Conservation (phyloP, 2,113 vertebrate genomes). For the Lophius piscatorius region DNA sequence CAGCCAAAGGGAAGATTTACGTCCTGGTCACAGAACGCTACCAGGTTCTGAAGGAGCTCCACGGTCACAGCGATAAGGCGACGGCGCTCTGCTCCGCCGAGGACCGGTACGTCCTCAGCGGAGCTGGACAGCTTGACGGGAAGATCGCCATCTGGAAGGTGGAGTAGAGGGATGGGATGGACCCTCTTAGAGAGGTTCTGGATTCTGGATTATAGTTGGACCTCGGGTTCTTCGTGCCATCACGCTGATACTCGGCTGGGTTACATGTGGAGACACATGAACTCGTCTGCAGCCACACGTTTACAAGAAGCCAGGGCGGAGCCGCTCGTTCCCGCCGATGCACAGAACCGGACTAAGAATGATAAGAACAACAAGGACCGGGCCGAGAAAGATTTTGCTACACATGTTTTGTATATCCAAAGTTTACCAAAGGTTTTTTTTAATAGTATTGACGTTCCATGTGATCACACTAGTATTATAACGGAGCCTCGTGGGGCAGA, state of each 20-base stretch:
- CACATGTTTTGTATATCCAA: constrained; percentile 3
- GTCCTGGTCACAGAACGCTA: constrained; percentile 81
- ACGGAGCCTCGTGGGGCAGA: constrained; percentile 32
- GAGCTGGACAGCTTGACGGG: constrained; percentile 87
- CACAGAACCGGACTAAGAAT: no score
- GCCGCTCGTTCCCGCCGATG: no score
- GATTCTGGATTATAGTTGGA: no score
- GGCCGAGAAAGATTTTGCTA: no score
- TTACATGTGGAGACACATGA: no score
- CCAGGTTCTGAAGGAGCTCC: constrained; percentile 90
- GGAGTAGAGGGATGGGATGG: constrained; percentile 79
- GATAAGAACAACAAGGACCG: no score
- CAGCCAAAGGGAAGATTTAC: constrained; percentile 91
- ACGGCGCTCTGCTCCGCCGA: constrained; percentile 89
- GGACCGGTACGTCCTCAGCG: constrained; percentile 92
- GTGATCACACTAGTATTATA: constrained; percentile 16
- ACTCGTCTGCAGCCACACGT: no score
- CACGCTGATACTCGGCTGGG: no score
- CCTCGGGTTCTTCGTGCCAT: background rate
- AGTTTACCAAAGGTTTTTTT: constrained; percentile 5
- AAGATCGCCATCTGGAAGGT: constrained; percentile 98
- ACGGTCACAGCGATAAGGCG: constrained; percentile 85
- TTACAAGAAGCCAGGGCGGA: no score
- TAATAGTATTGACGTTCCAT: background rate
- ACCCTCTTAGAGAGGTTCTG: no score